Evolutionary conservation across 2,113 vertebrate genomes (phyloP), one percentile per base, ranked within the genome.

Genomic region (Neomonachus schauinslandi): DNA sequence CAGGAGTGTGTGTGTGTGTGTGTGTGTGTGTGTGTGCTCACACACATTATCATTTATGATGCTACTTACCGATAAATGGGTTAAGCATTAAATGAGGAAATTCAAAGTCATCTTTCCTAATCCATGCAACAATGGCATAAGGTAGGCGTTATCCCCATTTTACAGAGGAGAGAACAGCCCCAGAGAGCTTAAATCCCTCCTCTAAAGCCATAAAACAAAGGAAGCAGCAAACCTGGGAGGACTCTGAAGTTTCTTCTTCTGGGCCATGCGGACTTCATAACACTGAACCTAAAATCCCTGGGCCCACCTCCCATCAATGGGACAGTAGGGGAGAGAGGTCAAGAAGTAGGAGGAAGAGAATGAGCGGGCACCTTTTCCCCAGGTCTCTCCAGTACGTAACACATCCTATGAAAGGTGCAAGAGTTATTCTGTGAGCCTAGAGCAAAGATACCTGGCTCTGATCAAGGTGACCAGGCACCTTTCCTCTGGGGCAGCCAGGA

Each of bases 1-100:
- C 28, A 69, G 85, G n/a, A 8, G 21, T 42, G 26, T 39, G 36
- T 28, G 39, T 4, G 3, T 21, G 9, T 15, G 26, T 51, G 76
- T 4, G 3, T 4, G 4, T 15, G 15, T 11, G 1, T 0, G 13
- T 1, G 1, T 6, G 24, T 6, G 15, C 5, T 33, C 21, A 4
- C 9, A 82, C 12, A 55, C 18, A 63, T 26, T 63, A 46, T 80
- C 61, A 84, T 26, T 74, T 63, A 76, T 57, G 51, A 55, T n/a
- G 5, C 63, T 85, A 77, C 76, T 82, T 87, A 91, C 63, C 26
- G 81, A 59, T 5, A 83, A 87, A 39, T 21, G 55, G 92, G 36
- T 26, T 72, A 49, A 57, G 21, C 4, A 12, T 88, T 91, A 74
- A 0, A 71, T 3, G 31, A 89, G 53, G 49, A 94, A 53, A 46